Evolutionary conservation across 2,888 invertebrate genomes (phyloP), one percentile per base, ranked within the genome.

Genomic region (Scaptomyza reducta): DNA sequence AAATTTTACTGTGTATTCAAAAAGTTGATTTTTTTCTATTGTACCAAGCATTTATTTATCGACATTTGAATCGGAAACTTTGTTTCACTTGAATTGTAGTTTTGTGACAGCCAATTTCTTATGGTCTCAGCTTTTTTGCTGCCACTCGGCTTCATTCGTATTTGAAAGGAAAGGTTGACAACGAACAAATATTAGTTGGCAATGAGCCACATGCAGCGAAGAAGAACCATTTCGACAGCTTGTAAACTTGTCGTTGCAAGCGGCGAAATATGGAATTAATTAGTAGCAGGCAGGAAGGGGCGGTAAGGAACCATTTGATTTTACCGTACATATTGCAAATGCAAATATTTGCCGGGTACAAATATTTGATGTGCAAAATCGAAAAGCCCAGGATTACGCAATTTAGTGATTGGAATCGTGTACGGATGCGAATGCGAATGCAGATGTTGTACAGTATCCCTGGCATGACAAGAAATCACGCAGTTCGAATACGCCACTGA

Each of bases 281-380:
- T 9, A 10, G 4, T 10, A 16, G 40, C 13, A n/a, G 13, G 13
- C 27, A 27, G 27, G 4, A 29, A 29, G 9, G 29, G 25, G 25
- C 13, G n/a, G 1, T 45, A 14, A 16, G 57, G 66, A 64, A 63
- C 41, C 62, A 41, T 78, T 87, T 61, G 82, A 53, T 57, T 68
- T 58, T 40, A 38, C 33, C 50, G 45, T 27, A n/a, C 33, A 46
- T 25, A 18, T 18, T 44, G 54, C 49, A 75, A 71, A 88, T 85
- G 88, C 86, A 81, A 81, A 81, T 87, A 87, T 87, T 85, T 74
- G 63, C 54, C 38, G 41, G n/a, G n/a, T n/a, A n/a, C n/a, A n/a
- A n/a, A n/a, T 22, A 3, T 76, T 76, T 65, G 65, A 64, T 60
- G 31, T 51, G 44, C 10, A 3, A 35, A 35, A n/a, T 35, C 2